These are phyloP conservation scores for Cyrtodaria siliqua DNA, from an alignment of 2,888 invertebrate species.

Conservation along the genomic window DNA sequence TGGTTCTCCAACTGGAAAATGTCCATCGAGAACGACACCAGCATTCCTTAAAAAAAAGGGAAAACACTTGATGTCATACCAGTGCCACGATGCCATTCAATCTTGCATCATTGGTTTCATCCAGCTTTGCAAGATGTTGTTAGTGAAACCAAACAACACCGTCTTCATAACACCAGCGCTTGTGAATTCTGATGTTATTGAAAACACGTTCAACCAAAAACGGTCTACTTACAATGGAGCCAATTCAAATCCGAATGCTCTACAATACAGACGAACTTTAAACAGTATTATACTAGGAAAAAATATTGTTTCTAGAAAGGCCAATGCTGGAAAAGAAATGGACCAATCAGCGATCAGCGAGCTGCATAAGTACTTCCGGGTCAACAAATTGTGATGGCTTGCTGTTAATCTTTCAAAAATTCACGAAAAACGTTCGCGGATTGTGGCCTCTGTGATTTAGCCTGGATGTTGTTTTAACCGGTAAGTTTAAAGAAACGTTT, in stretches of 20 bases:
- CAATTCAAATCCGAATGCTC: slow-evolving; percentile 34
- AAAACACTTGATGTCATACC: background rate
- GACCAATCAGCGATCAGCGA: no score
- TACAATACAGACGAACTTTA: slow-evolving; percentile 26
- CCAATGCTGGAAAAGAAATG: slow-evolving; percentile 40
- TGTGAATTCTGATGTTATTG: slow-evolving; percentile 42
- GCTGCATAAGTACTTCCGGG: no score
- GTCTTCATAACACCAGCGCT: slow-evolving; percentile 32
- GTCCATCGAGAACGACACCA: no score
- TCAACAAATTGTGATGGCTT: no score
- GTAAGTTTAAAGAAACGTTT: no score
- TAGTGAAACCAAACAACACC: background rate
- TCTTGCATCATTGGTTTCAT: slow-evolving; percentile 21
- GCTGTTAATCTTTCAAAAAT: no score
- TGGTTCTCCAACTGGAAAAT: slow-evolving; percentile 31
- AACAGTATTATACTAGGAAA: slow-evolving; percentile 37
- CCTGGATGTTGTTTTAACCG: no score
- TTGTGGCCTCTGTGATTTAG: no score
- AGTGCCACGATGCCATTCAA: slow-evolving; percentile 13
- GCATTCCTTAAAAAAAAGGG: background rate
- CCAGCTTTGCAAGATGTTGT: background rate
- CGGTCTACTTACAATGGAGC: slow-evolving; percentile 29
- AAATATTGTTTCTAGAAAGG: slow-evolving; percentile 28
- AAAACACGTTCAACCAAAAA: slow-evolving; percentile 45
- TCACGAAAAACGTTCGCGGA: no score